These are phyloP conservation scores for Conus canariensis DNA, from an alignment of 2,888 invertebrate species.

Conservation along the genomic window DNA sequence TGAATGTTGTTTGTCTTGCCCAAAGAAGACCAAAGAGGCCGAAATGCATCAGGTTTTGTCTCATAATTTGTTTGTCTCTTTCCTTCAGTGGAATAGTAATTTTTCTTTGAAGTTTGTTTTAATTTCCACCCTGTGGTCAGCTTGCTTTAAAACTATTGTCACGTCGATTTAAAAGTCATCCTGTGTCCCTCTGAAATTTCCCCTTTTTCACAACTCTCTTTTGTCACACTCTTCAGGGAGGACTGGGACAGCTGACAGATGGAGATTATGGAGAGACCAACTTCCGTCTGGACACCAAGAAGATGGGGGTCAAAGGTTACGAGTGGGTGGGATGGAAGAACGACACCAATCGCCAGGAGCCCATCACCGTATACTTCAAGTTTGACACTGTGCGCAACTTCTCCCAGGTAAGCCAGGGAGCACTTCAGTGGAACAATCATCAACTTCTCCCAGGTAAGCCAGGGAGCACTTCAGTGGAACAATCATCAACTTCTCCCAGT, in stretches of 20 bases:
- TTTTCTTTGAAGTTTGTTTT: no score
- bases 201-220: no score
- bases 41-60: no score
- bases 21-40: no score
- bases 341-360: conserved; percentile 82
- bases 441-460: conserved; percentile 84
- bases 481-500: no score
- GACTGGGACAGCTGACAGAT: conserved; percentile 90
- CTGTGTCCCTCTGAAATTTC: no score
- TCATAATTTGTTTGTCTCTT: no score
- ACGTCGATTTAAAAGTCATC: no score
- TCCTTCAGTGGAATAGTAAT: no score
- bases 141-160: no score
- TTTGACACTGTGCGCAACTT: conserved; percentile 94
- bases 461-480: not conserved
- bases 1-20: no score
- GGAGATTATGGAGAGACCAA: conserved; percentile 89
- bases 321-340: conserved; percentile 94
- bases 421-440: not conserved
- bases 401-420: conserved; percentile 82
- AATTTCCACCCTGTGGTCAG: no score
- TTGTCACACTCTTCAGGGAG: conserved; percentile 79
- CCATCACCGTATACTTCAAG: conserved; percentile 89
- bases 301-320: conserved; percentile 83
- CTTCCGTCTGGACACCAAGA: conserved; percentile 85